Percentiles rank a stretch among this genome's conserved stretches.
phyloP scores from a whole-genome alignment of 2,113 vertebrate genomes.

The Alligator mississippiensis region DNA sequence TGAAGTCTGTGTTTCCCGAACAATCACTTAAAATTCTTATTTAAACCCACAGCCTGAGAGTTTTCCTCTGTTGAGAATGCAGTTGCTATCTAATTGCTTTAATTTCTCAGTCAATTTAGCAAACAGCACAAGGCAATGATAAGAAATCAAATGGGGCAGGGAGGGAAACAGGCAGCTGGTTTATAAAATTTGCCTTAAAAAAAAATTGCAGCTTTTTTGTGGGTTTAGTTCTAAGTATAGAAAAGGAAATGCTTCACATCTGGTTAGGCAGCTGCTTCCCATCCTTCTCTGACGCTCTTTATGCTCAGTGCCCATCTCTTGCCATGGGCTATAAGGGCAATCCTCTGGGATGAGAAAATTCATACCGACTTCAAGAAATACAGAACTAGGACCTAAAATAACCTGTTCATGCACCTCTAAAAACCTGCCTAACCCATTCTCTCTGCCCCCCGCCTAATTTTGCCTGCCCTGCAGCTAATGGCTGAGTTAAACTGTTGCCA shows the following conservation, averaged over 20 bases:
- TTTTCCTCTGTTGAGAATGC: conserved; percentile 14
- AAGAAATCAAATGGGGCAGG: background rate
- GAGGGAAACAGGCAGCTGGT: background rate
- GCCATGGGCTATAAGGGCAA: too few relatives aligned
- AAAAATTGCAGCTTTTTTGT: rapidly evolving
- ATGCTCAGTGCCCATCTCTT: too few relatives aligned
- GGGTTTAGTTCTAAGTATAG: background rate
- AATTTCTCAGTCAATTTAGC: conserved; percentile 42
- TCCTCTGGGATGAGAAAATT: background rate
- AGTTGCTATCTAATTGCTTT: conserved; percentile 31
- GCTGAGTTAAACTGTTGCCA: background rate
- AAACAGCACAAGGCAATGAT: background rate
- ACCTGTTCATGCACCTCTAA: background rate
- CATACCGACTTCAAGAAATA: background rate
- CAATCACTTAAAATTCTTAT: background rate
- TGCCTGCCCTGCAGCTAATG: background rate
- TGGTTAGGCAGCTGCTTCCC: background rate
- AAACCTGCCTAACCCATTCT: background rate
- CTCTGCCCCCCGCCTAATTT: background rate
- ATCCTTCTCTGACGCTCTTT: background rate
- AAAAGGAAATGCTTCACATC: background rate
- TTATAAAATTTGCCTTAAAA: background rate
- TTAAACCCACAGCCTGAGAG: background rate
- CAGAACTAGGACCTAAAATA: background rate
- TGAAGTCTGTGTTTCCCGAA: conserved; percentile 4